Conservation (phyloP, 2,888 invertebrate genomes). For the Tubulanus polymorphus region DNA sequence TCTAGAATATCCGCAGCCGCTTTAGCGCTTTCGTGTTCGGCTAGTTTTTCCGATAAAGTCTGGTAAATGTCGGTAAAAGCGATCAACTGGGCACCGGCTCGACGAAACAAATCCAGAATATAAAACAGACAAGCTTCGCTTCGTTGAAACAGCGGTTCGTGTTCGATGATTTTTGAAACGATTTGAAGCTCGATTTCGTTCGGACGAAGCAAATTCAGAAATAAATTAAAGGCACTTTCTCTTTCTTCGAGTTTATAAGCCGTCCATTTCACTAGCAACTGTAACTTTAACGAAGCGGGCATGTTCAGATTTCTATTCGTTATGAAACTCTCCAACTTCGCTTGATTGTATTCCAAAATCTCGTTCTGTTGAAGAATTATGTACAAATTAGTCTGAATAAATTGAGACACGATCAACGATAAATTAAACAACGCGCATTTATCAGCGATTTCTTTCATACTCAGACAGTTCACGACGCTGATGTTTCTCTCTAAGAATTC, state of each 20-base stretch:
- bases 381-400: constrained; percentile 58
- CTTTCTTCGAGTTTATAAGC: constrained; percentile 55
- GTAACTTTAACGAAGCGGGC: constrained; percentile 51
- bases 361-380: constrained; percentile 59
- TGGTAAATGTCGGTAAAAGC: not conserved
- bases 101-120: constrained; percentile 51
- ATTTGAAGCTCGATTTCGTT: constrained; percentile 35
- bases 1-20: not conserved
- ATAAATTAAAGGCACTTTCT: constrained; percentile 59
- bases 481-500: constrained; percentile 64
- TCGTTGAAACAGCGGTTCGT: constrained; percentile 59
- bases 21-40: not conserved
- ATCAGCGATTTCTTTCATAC: constrained; percentile 61
- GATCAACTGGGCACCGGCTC: not conserved
- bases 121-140: constrained; percentile 61
- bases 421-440: constrained; percentile 61
- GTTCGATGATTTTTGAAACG: constrained; percentile 58
- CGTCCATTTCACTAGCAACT: constrained; percentile 60
- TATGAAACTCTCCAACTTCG: constrained; percentile 58
- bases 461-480: constrained; percentile 63
- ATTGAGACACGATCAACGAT: constrained; percentile 59
- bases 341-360: constrained; percentile 56
- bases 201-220: constrained; percentile 53
- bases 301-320: constrained; percentile 55
- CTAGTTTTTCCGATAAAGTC: not conserved